Evolutionary conservation across 2,113 vertebrate genomes (phyloP).

Genomic region (Monopterus albus): DNA sequence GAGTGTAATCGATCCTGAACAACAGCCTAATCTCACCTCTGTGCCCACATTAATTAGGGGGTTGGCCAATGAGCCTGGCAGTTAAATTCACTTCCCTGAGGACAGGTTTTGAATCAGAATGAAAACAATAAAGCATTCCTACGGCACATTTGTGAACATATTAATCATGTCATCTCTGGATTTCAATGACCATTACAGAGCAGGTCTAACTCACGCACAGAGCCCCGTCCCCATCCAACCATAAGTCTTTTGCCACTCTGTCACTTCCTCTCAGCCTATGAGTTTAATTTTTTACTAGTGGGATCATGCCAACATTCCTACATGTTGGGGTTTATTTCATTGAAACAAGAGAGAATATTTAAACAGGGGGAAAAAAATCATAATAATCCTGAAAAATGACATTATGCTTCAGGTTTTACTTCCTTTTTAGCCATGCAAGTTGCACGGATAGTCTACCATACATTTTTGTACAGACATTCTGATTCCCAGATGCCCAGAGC

Average conservation of each 20-base stretch:
- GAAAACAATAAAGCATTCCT: not conserved
- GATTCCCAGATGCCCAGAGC: too few relatives aligned
- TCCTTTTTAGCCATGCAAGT: too few relatives aligned
- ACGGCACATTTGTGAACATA: not conserved
- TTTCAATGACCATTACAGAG: not conserved
- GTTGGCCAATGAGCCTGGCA: conserved; percentile 2
- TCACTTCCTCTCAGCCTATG: not conserved
- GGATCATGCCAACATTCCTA: too few relatives aligned
- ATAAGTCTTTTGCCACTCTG: too few relatives aligned
- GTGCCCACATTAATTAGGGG: conserved; percentile 24
- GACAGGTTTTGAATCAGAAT: conserved; percentile 25
- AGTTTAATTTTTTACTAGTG: not conserved
- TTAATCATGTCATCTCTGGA: not conserved
- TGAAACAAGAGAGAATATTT: not conserved
- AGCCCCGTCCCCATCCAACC: too few relatives aligned
- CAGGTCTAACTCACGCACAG: not conserved
- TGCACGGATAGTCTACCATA: too few relatives aligned
- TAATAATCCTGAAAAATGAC: too few relatives aligned
- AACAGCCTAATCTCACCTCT: conserved; percentile 37
- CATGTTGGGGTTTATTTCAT: not conserved
- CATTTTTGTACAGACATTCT: too few relatives aligned
- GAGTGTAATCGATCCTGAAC: not conserved
- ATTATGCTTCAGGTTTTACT: too few relatives aligned
- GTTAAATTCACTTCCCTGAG: not conserved
- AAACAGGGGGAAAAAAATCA: too few relatives aligned